Evolutionary conservation across 2,888 invertebrate genomes (phyloP).

Genomic region (Hermaeophaga mercurialis): DNA sequence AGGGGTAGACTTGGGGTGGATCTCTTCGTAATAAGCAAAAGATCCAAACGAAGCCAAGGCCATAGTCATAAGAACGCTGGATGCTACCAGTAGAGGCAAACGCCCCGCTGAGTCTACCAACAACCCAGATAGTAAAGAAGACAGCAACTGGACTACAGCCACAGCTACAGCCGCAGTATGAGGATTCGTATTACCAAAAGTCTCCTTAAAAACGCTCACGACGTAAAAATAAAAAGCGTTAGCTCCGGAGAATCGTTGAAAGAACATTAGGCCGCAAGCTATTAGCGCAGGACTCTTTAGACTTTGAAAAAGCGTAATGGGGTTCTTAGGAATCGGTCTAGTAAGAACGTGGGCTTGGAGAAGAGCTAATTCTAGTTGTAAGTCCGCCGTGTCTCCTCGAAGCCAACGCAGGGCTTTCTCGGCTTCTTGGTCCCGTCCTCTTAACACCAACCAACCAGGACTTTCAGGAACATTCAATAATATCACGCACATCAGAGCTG

Average conservation of each 20-base stretch:
- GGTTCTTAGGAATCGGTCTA: slow-evolving; percentile 45
- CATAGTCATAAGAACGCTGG: slow-evolving; percentile 83
- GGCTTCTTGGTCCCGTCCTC: slow-evolving; percentile 77
- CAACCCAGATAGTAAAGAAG: slow-evolving; percentile 79
- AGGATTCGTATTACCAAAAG: slow-evolving; percentile 80
- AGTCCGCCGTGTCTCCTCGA: slow-evolving; percentile 76
- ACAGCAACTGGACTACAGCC: slow-evolving; percentile 83
- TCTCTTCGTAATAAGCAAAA: slow-evolving; percentile 80
- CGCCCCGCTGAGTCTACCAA: slow-evolving; percentile 87
- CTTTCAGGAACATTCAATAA: slow-evolving; percentile 86
- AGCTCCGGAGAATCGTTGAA: slow-evolving; percentile 84
- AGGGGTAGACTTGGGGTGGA: slow-evolving; percentile 58
- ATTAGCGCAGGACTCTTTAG: slow-evolving; percentile 77
- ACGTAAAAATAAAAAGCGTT: slow-evolving; percentile 86
- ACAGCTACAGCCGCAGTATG: slow-evolving; percentile 85
- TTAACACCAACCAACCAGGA: slow-evolving; percentile 80
- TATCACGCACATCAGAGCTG: slow-evolving; percentile 75
- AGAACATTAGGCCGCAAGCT: slow-evolving; percentile 86
- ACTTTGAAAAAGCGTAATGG: slow-evolving; percentile 49
- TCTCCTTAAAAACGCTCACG: slow-evolving; percentile 84
- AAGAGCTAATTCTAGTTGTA: slow-evolving; percentile 74
- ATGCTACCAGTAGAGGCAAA: slow-evolving; percentile 80
- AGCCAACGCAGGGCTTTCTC: slow-evolving; percentile 78
- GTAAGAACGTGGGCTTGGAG: slow-evolving; percentile 71
- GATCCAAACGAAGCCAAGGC: slow-evolving; percentile 86